These are phyloP conservation scores for Antitype chi DNA, from an alignment of 2,888 invertebrate genomes.

Conservation along the genomic window DNA sequence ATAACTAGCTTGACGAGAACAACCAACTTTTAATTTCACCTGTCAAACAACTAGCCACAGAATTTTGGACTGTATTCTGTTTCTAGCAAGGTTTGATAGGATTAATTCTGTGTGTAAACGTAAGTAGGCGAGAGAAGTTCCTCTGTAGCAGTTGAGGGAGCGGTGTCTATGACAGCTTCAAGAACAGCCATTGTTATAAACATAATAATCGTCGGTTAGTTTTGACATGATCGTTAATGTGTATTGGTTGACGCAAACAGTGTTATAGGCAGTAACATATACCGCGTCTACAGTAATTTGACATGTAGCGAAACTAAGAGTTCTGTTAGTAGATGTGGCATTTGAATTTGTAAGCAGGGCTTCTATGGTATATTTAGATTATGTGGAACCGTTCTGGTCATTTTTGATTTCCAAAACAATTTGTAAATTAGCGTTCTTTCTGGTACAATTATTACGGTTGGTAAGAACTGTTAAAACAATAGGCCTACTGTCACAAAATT, in stretches of 20 bases:
- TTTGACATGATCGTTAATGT: conserved; percentile 48
- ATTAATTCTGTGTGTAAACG: not conserved
- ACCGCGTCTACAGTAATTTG: conserved; percentile 7
- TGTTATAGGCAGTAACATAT: conserved; percentile 10
- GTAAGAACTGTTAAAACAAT: conserved; percentile 43
- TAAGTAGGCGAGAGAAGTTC: conserved; percentile 34
- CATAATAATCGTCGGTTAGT: conserved; percentile 45
- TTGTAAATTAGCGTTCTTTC: conserved; percentile 6
- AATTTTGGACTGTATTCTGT: conserved; percentile 32
- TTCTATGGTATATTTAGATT: not conserved
- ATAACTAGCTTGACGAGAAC: conserved; percentile 57
- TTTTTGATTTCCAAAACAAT: conserved; percentile 7
- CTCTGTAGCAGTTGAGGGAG: conserved; percentile 47
- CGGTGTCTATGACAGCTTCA: conserved; percentile 58
- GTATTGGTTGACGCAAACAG: conserved; percentile 39
- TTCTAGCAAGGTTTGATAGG: not conserved
- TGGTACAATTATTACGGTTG: conserved; percentile 47
- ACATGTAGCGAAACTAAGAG: not conserved
- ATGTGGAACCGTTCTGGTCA: conserved; percentile 20
- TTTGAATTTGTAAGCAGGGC: not conserved
- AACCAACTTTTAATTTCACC: conserved; percentile 23
- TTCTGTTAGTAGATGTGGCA: not conserved
- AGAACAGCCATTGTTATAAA: conserved; percentile 60
- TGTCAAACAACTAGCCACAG: not conserved
- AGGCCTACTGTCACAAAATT: conserved; percentile 46